phyloP scores from a whole-genome alignment of 2,113 vertebrate genomes.

The Forbesichthys agassizii region DNA sequence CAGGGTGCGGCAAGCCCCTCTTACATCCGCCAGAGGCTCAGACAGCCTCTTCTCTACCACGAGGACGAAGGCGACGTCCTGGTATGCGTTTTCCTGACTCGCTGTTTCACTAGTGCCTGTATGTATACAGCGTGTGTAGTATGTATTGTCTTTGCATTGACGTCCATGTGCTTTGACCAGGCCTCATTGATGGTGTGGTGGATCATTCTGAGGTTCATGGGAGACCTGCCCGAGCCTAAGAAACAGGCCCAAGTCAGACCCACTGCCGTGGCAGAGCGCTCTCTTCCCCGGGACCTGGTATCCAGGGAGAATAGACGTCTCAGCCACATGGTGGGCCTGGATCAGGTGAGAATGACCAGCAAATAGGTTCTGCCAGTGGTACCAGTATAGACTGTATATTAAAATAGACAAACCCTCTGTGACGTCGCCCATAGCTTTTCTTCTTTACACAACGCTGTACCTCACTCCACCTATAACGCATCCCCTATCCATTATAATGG shows the following conservation, averaged over 20 bases:
- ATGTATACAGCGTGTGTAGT: neutral
- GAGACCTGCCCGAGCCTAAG: slow-evolving; percentile 89
- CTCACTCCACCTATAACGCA: too few species aligned
- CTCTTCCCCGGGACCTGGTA: slow-evolving; percentile 60
- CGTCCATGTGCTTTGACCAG: slow-evolving; percentile 60
- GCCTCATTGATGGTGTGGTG: slow-evolving; percentile 88
- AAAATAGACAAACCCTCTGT: too few species aligned
- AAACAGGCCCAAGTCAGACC: slow-evolving; percentile 58
- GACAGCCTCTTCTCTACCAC: slow-evolving; percentile 88
- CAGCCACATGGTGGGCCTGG: slow-evolving; percentile 75
- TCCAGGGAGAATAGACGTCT: slow-evolving; percentile 68
- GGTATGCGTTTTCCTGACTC: slow-evolving; percentile 66
- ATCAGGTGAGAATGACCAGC: slow-evolving; percentile 61
- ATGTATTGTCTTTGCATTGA: neutral
- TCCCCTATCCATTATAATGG: too few species aligned
- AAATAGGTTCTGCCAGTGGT: too few species aligned
- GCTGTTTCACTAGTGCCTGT: too few species aligned
- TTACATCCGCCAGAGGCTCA: slow-evolving; percentile 80
- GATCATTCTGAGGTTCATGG: slow-evolving; percentile 95
- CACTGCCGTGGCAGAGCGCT: slow-evolving; percentile 21
- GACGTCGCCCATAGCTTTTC: too few species aligned
- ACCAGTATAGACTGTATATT: too few species aligned
- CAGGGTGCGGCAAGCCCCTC: slow-evolving; percentile 85
- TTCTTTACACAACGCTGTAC: too few species aligned
- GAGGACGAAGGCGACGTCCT: slow-evolving; percentile 83